Evolutionary conservation across 1,140 invertebrate genomes (phyloP), one percentile per base, ranked within the genome.

Genomic region (Venturia canescens): DNA sequence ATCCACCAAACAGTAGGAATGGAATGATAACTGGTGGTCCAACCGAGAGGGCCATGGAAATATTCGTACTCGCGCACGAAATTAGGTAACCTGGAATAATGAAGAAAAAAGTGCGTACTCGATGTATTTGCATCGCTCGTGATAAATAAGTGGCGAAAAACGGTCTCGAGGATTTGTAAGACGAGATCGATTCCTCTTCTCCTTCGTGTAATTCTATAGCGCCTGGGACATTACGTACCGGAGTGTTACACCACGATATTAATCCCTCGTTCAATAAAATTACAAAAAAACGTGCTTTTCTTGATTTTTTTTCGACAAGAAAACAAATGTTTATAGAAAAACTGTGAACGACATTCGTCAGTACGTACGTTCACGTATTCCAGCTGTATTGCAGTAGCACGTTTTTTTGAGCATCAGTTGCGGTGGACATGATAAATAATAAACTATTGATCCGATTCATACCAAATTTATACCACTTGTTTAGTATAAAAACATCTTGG

Each of bases 1-100:
- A 99, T 63, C 98, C 98, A 72, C 98, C 98, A 89, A 99, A 99
- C 16, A 99, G 91, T 89, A 99, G 92, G 88, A 99, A 96, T 0
- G 98, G 98, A 80, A 99, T 97, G 70, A 99, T 95, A 26, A 98
- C 93, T 3, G 98, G 97, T 18, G 98, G 97, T 3, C 97, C 96
- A 71, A 99, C 93, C 0, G 97, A 96, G 9, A 98, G 91, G 0
- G 98, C 97, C 92, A 98, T 96, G 38, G 96, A 96, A 4, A 97
- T 94, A 74, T 94, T 96, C 29, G 93, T 94, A 84, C 96, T 96
- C 0, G 96, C 92, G 84, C 97, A 97, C 0, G 98, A 98, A 85
- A 98, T 96, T 60, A 98, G 91, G 88, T 98, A 98, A 79, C 97
- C 97, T 97, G 89, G 1, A 92, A 92, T 31, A 67, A 87, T 79